phyloP scores from a whole-genome alignment of 2,113 vertebrate genomes.

The Riparia riparia region DNA sequence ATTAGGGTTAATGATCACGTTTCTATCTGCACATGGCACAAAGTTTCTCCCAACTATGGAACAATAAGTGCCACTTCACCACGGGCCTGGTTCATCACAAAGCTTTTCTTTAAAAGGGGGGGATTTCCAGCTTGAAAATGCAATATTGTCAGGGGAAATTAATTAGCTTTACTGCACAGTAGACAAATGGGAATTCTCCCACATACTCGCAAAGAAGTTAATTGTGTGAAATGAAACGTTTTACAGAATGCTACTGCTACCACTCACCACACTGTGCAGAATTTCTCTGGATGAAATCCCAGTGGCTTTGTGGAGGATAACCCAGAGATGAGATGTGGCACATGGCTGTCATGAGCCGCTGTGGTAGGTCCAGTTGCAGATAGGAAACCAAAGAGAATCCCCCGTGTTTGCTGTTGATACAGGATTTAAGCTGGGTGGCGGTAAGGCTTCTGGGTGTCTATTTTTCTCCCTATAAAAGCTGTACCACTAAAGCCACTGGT shows the following conservation, averaged over 20 bases:
- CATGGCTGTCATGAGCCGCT: background rate
- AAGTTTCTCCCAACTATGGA: background rate
- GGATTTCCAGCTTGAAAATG: background rate
- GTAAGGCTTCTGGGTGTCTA: background rate
- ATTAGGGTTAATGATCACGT: background rate
- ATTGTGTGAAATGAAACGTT: background rate
- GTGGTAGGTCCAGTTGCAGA: background rate
- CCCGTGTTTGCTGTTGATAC: background rate
- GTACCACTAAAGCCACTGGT: background rate
- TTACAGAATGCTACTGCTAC: background rate
- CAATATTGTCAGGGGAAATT: background rate
- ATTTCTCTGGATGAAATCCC: background rate
- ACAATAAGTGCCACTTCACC: background rate
- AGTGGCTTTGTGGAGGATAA: background rate
- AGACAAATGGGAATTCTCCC: background rate
- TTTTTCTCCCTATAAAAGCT: background rate
- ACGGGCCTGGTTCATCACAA: background rate
- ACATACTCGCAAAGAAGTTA: background rate
- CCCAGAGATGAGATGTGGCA: background rate
- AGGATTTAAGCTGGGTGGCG: background rate
- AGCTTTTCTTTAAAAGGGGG: background rate
- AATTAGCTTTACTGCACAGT: background rate
- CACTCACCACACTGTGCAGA: background rate
- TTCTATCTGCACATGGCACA: background rate
- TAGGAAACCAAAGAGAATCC: background rate